These are phyloP conservation scores for Melanerpes aurifrons DNA, from an alignment of 2,113 vertebrate genomes.

Conservation along the genomic window DNA sequence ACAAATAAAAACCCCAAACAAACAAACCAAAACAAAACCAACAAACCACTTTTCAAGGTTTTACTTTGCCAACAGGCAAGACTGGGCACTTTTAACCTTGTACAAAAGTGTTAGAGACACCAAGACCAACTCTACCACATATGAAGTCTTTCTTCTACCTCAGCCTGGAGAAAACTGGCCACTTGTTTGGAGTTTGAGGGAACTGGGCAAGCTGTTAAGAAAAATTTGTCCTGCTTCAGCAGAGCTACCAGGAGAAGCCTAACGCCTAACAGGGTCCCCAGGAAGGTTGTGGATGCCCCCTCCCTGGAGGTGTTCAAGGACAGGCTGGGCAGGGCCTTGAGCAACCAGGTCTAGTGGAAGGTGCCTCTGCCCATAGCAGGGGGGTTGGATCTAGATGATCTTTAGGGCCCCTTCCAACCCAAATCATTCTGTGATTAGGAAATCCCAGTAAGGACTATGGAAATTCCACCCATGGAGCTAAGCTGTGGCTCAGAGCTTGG, in stretches of 20 bases:
- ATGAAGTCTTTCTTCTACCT: not conserved
- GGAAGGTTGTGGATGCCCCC: too few relatives aligned
- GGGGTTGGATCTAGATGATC: too few relatives aligned
- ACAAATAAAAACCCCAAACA: not conserved
- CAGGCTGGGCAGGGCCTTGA: too few relatives aligned
- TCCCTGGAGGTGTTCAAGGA: too few relatives aligned
- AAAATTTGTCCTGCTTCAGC: not conserved
- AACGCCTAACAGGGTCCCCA: not conserved
- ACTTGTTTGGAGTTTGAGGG: not conserved
- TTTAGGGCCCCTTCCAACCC: too few relatives aligned
- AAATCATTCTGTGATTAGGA: not conserved
- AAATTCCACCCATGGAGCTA: not conserved
- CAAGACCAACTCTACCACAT: not conserved
- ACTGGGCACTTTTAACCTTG: not conserved
- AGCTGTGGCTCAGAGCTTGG: not conserved
- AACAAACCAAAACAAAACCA: too few relatives aligned
- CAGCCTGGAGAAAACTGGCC: not conserved
- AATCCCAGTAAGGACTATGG: not conserved
- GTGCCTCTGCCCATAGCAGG: too few relatives aligned
- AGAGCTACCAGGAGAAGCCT: not conserved
- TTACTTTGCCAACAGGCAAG: not conserved
- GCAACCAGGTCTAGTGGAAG: too few relatives aligned
- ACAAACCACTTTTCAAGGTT: not conserved
- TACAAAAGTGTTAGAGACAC: not conserved
- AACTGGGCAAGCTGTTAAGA: not conserved